Evolutionary conservation across 2,113 vertebrate genomes (phyloP).

Genomic region (Lagopus leucura): DNA sequence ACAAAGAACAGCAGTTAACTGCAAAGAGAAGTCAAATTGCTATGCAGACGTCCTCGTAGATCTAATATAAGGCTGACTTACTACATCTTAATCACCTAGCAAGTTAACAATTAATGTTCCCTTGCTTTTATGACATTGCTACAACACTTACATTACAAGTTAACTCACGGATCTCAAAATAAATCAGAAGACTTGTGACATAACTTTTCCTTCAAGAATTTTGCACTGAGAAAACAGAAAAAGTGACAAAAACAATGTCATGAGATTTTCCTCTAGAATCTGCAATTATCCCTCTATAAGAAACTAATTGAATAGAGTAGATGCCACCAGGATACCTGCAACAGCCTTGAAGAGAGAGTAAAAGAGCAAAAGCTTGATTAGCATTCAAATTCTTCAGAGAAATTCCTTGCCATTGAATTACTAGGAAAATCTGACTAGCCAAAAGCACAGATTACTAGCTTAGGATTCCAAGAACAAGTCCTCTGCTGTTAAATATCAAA

Average conservation of each 20-base stretch:
- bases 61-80: not conserved
- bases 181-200: not conserved
- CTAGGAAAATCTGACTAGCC: not conserved
- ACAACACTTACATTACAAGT: not conserved
- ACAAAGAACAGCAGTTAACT: not conserved
- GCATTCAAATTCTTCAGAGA: not conserved
- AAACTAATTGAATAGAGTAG: not conserved
- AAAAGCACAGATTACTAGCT: not conserved
- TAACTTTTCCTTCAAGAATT: not conserved
- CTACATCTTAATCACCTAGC: not conserved
- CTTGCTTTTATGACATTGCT: not conserved
- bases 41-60: not conserved
- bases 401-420: not conserved
- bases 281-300: not conserved
- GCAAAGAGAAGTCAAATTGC: not conserved
- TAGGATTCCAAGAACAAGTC: not conserved
- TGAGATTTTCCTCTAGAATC: not conserved
- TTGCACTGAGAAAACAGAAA: not conserved
- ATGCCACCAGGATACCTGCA: not conserved
- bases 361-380: not conserved
- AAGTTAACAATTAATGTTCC: constrained; percentile 8
- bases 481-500: constrained; percentile 2
- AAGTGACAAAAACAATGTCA: not conserved
- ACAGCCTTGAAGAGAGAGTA: not conserved
- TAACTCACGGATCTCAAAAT: constrained; percentile 11